Evolutionary conservation across 2,113 vertebrate genomes (phyloP).

Genomic region (Agapornis roseicollis): DNA sequence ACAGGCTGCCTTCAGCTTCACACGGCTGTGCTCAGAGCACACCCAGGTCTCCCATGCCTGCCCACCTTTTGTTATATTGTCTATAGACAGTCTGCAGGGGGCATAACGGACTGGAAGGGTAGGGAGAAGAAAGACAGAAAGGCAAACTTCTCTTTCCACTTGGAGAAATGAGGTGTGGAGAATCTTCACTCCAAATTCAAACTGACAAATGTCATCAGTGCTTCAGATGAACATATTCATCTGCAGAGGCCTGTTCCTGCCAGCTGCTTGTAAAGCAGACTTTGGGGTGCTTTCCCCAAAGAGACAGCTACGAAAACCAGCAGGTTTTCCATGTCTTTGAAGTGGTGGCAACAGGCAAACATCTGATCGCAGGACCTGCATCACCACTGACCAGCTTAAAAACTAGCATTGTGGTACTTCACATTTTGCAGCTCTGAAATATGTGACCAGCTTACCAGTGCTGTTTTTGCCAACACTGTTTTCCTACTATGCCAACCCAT

Average conservation of each 20-base stretch:
- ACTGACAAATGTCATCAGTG: not conserved
- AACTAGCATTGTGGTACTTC: not conserved
- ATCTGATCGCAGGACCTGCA: not conserved
- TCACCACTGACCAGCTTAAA: not conserved
- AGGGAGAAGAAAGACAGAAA: not conserved
- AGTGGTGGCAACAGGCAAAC: not conserved
- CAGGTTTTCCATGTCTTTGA: not conserved
- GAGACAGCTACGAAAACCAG: not conserved
- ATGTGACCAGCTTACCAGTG: accelerated
- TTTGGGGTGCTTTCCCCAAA: no score
- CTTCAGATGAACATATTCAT: not conserved
- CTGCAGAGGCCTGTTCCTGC: not conserved
- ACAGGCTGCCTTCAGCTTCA: not conserved
- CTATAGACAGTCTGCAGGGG: not conserved
- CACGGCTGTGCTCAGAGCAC: not conserved
- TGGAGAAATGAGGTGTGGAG: not conserved
- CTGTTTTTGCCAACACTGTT: not conserved
- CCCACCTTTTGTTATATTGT: accelerated
- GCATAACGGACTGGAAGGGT: not conserved
- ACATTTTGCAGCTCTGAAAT: not conserved
- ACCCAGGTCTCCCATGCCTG: not conserved
- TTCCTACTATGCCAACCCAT: not conserved
- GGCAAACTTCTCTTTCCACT: not conserved
- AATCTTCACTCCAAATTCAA: not conserved
- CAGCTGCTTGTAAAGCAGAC: not conserved